Conservation (phyloP, 2,797 vertebrate genomes). For the Melopsittacus undulatus region DNA sequence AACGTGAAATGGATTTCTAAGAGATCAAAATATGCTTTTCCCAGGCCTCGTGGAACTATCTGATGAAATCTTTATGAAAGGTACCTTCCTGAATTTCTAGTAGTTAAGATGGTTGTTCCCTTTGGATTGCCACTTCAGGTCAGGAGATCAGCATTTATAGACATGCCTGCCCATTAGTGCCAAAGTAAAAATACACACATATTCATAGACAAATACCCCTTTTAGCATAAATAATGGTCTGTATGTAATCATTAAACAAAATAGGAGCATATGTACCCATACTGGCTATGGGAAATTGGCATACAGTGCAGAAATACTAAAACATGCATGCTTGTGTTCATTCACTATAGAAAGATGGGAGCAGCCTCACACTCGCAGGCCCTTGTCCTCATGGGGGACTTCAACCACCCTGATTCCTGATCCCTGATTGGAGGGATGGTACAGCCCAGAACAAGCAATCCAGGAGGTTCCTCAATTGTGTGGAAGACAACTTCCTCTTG, state of each 20-base stretch:
- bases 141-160: not conserved
- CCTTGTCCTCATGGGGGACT: not conserved
- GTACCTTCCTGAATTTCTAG: not conserved
- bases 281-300: not conserved
- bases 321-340: not conserved
- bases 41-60: not conserved
- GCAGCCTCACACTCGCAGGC: not conserved
- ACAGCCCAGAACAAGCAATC: not conserved
- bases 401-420: not conserved
- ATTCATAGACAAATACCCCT: not conserved
- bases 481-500: not conserved
- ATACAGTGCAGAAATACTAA: not conserved
- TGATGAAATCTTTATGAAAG: not conserved
- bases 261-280: not conserved
- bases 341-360: not conserved
- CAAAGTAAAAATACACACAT: not conserved
- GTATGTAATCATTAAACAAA: not conserved
- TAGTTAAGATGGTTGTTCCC: not conserved
- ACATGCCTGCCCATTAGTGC: not conserved
- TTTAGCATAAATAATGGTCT: not conserved
- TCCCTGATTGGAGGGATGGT: not conserved
- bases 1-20: conserved; percentile 18
- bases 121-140: not conserved
- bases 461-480: not conserved
- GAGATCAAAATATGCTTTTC: not conserved